Base-by-base conservation (phyloP, 2,888 invertebrate species). In the Drosophila merina region DNA sequence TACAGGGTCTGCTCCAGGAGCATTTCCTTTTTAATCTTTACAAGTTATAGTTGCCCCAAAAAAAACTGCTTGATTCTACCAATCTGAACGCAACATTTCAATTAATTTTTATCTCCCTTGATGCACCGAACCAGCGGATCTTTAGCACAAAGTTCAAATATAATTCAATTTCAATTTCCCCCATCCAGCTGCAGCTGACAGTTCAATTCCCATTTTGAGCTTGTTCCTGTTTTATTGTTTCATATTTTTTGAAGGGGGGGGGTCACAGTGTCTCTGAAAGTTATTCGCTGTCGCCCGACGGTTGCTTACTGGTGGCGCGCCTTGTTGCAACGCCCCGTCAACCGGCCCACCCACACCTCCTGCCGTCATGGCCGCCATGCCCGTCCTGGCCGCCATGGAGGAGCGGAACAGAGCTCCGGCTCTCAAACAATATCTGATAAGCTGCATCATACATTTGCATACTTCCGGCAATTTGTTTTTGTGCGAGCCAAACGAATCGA, bases 381-480 rank as follows among this genome's bases (percentile, higher is more conserved):
- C 20, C 1, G 20, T 20, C 20, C 20, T 20, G 20, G 20, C 20
- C 20, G 2, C 20, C 20, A 20, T 20, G 20, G 20, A 20, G 20
- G 20, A 20, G 20, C 1, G 20, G 33, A 49, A 26, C 51, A 40
- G 52, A 40, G 57, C 52, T 56, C 47, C 59, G 69, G 74, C 85
- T 79, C 74, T 76, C 87, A 75, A 80, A 86, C 84, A 88, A 88
- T 88, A 88, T 88, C 84, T 85, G 84, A 85, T 85, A 85, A 85
- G 84, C 84, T 80, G 74, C 84, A 76, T 88, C 86, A 85, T 83
- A 66, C 88, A 85, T 85, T 85, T 88, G 88, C 84, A 85, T 85
- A 85, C 86, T 85, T 85, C 88, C 84, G 80, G 86, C 84, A 86
- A 88, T 88, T 85, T 86, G 86, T 85, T 85, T 88, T 67, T 80